These are phyloP conservation scores for Anableps anableps DNA, from an alignment of 2,797 vertebrate genomes.

Conservation along the genomic window DNA sequence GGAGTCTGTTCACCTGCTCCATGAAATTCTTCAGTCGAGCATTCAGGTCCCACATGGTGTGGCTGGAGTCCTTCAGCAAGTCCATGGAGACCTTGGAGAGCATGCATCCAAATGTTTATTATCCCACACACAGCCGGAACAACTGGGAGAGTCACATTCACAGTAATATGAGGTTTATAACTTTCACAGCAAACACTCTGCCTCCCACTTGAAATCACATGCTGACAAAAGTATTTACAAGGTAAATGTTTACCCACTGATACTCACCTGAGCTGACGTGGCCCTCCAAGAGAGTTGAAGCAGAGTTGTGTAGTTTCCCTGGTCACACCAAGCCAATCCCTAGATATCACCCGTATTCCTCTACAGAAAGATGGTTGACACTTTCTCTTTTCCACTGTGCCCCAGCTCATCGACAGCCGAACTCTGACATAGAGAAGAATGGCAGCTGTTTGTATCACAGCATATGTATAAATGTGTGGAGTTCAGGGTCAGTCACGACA, in stretches of 20 bases:
- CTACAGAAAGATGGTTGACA: conserved; percentile 27
- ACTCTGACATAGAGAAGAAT: conserved; percentile 17
- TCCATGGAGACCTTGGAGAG: conserved; percentile 63
- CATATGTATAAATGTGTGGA: conserved; percentile 3
- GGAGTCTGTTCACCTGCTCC: conserved; percentile 76
- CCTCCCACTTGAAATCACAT: conserved; percentile 44
- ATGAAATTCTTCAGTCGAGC: conserved; percentile 74
- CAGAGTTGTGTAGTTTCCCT: conserved; percentile 12
- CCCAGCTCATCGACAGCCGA: conserved; percentile 32
- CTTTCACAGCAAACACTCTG: conserved; percentile 35
- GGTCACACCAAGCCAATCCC: conserved; percentile 52
- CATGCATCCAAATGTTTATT: conserved; percentile 20
- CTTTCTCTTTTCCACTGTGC: conserved; percentile 43
- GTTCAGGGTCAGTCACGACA: conserved; percentile 21
- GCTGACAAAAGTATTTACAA: conserved; percentile 55
- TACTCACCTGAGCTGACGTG: conserved; percentile 62
- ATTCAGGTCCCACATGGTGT: conserved; percentile 71
- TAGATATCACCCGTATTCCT: conserved; percentile 64
- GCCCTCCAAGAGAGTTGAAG: conserved; percentile 31
- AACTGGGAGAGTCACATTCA: neutral
- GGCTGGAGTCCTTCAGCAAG: conserved; percentile 56
- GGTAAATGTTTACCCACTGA: conserved; percentile 78
- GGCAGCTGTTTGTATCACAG: conserved; percentile 17
- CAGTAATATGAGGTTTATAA: conserved; percentile 26
- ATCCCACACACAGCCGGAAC: neutral